Evolutionary conservation across 2,797 vertebrate species (phyloP).

Genomic region (Hippocampus kuda): DNA sequence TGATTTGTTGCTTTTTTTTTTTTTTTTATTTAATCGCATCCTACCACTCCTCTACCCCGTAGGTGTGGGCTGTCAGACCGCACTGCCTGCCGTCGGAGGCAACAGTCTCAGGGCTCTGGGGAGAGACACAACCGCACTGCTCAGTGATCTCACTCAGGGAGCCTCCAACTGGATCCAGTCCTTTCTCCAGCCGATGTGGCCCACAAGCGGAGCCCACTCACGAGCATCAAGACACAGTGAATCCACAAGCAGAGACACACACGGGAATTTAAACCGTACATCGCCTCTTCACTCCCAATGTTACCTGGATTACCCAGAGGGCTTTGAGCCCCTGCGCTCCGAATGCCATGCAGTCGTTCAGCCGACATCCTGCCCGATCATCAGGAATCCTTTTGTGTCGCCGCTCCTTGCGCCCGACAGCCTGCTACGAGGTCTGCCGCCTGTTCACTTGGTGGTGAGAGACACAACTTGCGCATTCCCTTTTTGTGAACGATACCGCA

Average conservation of each 20-base stretch:
- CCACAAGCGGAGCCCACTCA: neutral
- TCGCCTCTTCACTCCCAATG: rapidly evolving
- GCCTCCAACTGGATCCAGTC: constrained; percentile 79
- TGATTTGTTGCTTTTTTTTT: neutral
- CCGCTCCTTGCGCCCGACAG: constrained; percentile 73
- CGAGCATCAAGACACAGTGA: neutral
- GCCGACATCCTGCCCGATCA: constrained; percentile 62
- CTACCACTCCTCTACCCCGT: neutral
- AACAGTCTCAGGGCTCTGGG: constrained; percentile 64
- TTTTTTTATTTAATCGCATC: neutral
- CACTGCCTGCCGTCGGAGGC: constrained; percentile 35
- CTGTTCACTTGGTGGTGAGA: constrained; percentile 82
- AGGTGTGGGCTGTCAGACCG: constrained; percentile 44
- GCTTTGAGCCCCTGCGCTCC: constrained; percentile 74
- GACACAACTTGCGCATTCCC: neutral
- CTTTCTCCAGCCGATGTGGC: constrained; percentile 58
- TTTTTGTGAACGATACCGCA: no score
- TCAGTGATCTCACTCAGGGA: constrained; percentile 69
- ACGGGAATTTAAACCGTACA: neutral
- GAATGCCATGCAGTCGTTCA: constrained; percentile 50
- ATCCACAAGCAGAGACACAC: neutral
- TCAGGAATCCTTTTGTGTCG: constrained; percentile 81
- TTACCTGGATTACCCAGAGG: constrained; percentile 61
- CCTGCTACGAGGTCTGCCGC: constrained; percentile 74
- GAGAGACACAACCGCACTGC: constrained; percentile 68